Conservation (phyloP, 2,797 vertebrate species). For the Hirundo rustica region DNA sequence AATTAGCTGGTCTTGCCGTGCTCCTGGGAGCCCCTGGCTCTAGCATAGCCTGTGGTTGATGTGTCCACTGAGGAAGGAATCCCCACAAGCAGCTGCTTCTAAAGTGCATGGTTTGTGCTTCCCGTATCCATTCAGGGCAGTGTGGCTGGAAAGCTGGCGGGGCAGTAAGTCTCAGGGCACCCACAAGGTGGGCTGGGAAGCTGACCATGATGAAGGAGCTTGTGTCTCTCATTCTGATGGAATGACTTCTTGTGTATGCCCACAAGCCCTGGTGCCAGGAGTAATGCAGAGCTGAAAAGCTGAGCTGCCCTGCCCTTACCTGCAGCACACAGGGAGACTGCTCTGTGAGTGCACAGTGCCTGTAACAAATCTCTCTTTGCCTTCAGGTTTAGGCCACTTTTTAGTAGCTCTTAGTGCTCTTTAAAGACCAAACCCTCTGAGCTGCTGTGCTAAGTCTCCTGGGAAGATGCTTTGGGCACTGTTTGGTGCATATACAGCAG, state of each 20-base stretch:
- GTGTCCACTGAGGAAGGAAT: background rate
- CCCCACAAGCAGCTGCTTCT: background rate
- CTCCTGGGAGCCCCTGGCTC: background rate
- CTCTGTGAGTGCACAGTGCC: accelerated
- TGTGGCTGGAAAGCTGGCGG: background rate
- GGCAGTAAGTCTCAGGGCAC: background rate
- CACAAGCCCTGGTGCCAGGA: background rate
- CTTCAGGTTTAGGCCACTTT: background rate
- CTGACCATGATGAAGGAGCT: accelerated
- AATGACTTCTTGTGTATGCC: background rate
- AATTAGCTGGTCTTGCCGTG: background rate
- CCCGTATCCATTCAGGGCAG: background rate
- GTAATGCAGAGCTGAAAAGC: background rate
- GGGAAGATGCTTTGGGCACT: background rate
- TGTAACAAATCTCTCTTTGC: background rate
- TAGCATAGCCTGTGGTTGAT: background rate
- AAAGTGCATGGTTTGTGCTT: background rate
- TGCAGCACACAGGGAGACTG: background rate
- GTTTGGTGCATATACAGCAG: background rate
- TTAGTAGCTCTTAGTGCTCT: background rate
- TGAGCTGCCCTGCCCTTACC: background rate
- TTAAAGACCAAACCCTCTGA: background rate
- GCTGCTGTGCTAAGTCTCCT: background rate
- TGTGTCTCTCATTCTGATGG: background rate
- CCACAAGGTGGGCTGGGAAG: background rate